Base-by-base conservation (phyloP, 2,797 vertebrate genomes). In the Microctenopoma stevenorrisi region DNA sequence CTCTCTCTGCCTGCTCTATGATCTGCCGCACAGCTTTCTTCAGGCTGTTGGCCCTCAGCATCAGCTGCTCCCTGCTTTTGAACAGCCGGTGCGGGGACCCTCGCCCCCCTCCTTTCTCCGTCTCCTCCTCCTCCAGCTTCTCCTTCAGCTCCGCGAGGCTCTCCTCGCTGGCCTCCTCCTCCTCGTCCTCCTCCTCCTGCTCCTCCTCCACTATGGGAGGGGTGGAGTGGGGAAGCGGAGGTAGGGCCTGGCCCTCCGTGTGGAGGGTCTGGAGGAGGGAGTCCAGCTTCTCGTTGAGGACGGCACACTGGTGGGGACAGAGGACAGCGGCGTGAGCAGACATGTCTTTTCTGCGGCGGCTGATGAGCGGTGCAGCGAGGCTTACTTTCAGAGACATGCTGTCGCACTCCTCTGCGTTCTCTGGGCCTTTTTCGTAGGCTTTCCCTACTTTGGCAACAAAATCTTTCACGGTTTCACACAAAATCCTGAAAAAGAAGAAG, bases 381-480 rank as follows among this genome's bases (percentile, higher is more conserved):
- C 96, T 95, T 94, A 99, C 98, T 92, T 99, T 99, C 70, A 94
- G 81, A 76, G 97, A 94, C 95, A 99, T 95, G 0, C 92, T 92
- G 81, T 98, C 96, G 0, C 96, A 95, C 74, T 96, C 97, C 0
- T 96, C 95, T 4, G 93, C 70, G 50, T 96, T 98, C 80, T 98
- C 98, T 59, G 92, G 50, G 4, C 94, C 94, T 86, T 94, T 97
- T 64, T 98, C 97, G 0, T 97, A 96, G 3, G 93, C 94, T 89
- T 98, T 99, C 22, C 97, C 97, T 49, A 99, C 96, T 95, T 98
- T 98, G 92, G 96, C 95, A 83, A 98, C 96, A 60, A 99, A 99
- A 72, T 98, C 97, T 92, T 98, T 99, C 75, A 99, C 95, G 0
- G 98, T 99, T 91, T 98, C 97, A 89, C 96, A 99, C n/a, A 99